Percentiles rank a stretch among this genome's conserved stretches.
Conservation (phyloP, 2,888 invertebrate species). For the Dexiosoma caninum region DNA sequence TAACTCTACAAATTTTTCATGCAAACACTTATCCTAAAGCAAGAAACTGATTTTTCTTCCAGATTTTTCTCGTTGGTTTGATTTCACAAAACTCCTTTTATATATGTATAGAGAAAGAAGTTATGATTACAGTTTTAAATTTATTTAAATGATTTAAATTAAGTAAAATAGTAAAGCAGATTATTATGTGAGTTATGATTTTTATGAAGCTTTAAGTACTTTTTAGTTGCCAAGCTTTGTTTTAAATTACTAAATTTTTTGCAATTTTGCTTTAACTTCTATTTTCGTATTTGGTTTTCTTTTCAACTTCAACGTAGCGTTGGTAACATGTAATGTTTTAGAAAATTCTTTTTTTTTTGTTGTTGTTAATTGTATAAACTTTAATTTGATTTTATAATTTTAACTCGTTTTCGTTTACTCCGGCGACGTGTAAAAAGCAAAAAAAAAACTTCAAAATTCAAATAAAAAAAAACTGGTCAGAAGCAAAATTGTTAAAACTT, state of each 20-base stretch:
- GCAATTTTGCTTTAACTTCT: constrained; percentile 14
- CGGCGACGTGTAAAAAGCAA: constrained; percentile 1
- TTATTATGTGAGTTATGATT: background rate
- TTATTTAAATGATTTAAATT: background rate
- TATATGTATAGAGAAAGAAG: too few species aligned
- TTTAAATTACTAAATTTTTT: background rate
- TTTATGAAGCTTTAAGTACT: background rate
- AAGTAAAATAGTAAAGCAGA: background rate
- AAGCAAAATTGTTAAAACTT: constrained; percentile 35
- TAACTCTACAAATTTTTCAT: too few species aligned
- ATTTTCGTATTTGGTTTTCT: background rate
- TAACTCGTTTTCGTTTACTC: constrained; percentile 32
- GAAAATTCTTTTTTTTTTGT: too few species aligned
- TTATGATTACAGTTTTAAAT: background rate
- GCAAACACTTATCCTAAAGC: background rate
- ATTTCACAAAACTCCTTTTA: background rate
- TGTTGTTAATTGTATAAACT: background rate
- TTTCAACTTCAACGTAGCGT: constrained; percentile 34
- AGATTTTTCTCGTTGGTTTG: background rate
- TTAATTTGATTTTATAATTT: background rate
- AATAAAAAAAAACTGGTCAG: background rate
- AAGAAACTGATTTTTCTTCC: background rate
- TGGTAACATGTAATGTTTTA: constrained; percentile 33
- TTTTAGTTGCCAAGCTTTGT: background rate
- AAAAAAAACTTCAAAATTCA: constrained; percentile 21